A percentile compares a stretch with the other conserved stretches of the same genome.
These are phyloP conservation scores for Jaculus jaculus DNA, from an alignment of 2,113 vertebrate genomes.

Conservation along the genomic window DNA sequence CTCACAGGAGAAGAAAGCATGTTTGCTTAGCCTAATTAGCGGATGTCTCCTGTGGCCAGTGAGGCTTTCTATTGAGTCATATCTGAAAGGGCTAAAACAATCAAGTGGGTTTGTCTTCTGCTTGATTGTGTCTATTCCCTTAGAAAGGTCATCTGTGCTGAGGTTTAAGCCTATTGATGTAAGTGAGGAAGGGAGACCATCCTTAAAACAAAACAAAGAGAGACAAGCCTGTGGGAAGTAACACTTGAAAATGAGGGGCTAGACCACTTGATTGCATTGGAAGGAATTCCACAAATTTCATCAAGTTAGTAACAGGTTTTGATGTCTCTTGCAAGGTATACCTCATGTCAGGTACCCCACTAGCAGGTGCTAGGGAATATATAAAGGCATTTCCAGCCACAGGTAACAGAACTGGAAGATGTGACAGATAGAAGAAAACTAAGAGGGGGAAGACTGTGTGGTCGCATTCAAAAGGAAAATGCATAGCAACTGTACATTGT, in stretches of 20 bases:
- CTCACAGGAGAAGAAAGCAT: constrained; percentile 9
- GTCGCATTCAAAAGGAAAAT: background rate
- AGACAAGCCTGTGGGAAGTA: background rate
- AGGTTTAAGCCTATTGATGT: background rate
- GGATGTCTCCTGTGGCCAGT: constrained; percentile 17
- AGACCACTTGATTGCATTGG: background rate
- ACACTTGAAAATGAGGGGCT: background rate
- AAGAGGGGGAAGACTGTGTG: background rate
- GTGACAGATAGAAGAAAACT: background rate
- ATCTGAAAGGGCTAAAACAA: constrained; percentile 25
- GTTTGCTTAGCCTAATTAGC: constrained; percentile 49
- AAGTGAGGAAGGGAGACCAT: background rate
- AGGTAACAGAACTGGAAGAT: background rate
- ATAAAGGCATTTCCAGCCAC: background rate
- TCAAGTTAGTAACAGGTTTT: background rate
- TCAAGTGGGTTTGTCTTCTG: constrained; percentile 3
- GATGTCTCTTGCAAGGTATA: background rate
- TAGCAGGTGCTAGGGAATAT: background rate
- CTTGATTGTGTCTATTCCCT: background rate
- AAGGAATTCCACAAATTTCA: background rate
- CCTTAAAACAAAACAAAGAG: background rate
- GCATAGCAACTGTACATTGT: background rate
- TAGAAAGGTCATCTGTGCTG: background rate
- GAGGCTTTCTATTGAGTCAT: constrained; percentile 50
- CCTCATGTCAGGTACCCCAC: background rate